Evolutionary conservation across 2,888 invertebrate species (phyloP).

Genomic region (Nematopogon swammerdamellus): DNA sequence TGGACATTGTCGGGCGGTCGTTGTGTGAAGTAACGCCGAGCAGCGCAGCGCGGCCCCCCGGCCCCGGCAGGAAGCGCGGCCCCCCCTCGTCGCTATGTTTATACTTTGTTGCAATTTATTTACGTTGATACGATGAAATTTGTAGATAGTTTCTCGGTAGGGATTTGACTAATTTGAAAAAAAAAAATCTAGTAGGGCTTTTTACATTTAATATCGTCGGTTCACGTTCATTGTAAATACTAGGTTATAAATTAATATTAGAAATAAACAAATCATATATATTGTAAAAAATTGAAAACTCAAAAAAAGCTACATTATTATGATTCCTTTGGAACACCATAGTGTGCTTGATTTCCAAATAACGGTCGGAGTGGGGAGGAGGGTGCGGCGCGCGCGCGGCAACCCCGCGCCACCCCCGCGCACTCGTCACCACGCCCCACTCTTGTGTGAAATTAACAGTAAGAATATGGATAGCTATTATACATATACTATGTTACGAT

Average conservation of each 20-base stretch:
- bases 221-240: conserved; percentile 58
- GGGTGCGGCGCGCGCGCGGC: conserved; percentile 12
- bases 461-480: conserved; percentile 44
- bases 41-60: too few species aligned
- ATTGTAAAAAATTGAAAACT: conserved; percentile 53
- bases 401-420: conserved; percentile 10
- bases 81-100: conserved; percentile 12
- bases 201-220: conserved; percentile 36
- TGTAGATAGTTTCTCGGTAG: conserved; percentile 27
- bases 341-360: conserved; percentile 31
- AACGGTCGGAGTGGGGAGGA: conserved; percentile 36
- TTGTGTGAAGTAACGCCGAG: too few species aligned
- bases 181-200: conserved; percentile 20
- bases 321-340: conserved; percentile 35
- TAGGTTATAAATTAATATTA: conserved; percentile 57
- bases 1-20: too few species aligned
- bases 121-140: conserved; percentile 14
- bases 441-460: conserved; percentile 51
- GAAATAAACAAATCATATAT: conserved; percentile 47
- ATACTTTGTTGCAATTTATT: background rate
- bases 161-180: conserved; percentile 18
- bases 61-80: conserved; percentile 4
- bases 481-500: conserved; percentile 54
- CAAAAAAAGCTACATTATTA: conserved; percentile 54
- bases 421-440: conserved; percentile 8